Evolutionary conservation across 2,797 vertebrate species (phyloP).

Genomic region (Florisuga fusca): DNA sequence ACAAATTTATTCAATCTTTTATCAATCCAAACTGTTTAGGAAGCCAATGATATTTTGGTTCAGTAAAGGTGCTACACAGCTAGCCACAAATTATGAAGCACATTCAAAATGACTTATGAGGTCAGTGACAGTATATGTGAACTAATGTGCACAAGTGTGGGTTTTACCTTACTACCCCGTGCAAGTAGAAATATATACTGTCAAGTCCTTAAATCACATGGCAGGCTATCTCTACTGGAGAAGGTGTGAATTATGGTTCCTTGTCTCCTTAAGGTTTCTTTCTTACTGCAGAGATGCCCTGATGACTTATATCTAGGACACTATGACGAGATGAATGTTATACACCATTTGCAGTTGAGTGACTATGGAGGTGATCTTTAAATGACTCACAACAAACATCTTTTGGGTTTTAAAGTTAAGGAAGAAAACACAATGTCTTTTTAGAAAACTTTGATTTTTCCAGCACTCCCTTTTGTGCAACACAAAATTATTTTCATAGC

Average conservation of each 20-base stretch:
- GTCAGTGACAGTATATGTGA: not conserved
- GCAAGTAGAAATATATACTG: not conserved
- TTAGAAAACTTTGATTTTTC: not conserved
- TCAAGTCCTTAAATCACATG: conserved; percentile 67
- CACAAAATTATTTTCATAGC: not conserved
- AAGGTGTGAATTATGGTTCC: conserved; percentile 57
- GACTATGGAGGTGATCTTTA: not conserved
- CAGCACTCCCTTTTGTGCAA: not conserved
- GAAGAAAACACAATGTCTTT: not conserved
- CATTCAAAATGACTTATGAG: not conserved
- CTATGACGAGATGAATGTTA: conserved; percentile 8
- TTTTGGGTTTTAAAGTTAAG: not conserved
- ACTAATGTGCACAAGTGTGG: conserved; percentile 21
- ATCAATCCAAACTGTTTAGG: not conserved
- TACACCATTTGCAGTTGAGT: conserved; percentile 1
- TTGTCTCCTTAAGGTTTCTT: conserved; percentile 66
- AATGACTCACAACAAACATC: not conserved
- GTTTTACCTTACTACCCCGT: conserved; percentile 36
- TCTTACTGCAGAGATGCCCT: conserved; percentile 37
- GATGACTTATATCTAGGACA: conserved; percentile 20
- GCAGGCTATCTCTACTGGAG: conserved; percentile 35
- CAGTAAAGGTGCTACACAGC: not conserved
- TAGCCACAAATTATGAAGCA: not conserved
- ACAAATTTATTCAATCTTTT: not conserved
- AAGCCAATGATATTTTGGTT: not conserved